Conservation (phyloP, 1,140 invertebrate species). For the Drosophila neocordata region DNA sequence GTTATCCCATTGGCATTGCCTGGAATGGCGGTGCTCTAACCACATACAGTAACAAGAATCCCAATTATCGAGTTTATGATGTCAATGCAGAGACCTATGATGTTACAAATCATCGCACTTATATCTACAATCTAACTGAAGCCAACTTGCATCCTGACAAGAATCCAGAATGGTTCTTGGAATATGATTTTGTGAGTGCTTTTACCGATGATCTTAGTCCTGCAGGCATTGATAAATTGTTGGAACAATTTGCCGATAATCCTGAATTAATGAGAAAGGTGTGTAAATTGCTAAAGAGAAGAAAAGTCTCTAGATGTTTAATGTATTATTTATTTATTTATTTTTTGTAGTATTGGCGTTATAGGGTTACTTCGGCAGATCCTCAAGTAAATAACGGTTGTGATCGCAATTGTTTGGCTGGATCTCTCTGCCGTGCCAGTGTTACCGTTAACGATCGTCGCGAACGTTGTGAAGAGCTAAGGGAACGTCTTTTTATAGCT, state of each 20-base stretch:
- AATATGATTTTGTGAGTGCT: slow-evolving; percentile 88
- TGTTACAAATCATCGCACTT: slow-evolving; percentile 87
- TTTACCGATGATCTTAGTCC: slow-evolving; percentile 84
- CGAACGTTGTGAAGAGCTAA: slow-evolving; percentile 84
- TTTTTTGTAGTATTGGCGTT: slow-evolving; percentile 83
- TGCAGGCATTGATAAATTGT: slow-evolving; percentile 83
- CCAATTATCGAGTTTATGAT: slow-evolving; percentile 91
- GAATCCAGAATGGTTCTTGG: slow-evolving; percentile 85
- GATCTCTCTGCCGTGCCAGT: slow-evolving; percentile 85
- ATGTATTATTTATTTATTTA: background rate
- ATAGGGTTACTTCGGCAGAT: slow-evolving; percentile 85
- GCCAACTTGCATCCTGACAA: slow-evolving; percentile 86
- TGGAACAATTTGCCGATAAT: slow-evolving; percentile 83
- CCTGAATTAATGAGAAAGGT: slow-evolving; percentile 67
- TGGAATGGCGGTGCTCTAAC: slow-evolving; percentile 92
- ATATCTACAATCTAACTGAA: slow-evolving; percentile 89
- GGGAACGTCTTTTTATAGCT: slow-evolving; percentile 48
- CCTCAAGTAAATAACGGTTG: slow-evolving; percentile 84
- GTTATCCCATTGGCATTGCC: slow-evolving; percentile 86
- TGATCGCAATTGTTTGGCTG: slow-evolving; percentile 84
- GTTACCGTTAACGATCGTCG: slow-evolving; percentile 84
- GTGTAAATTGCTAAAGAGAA: background rate
- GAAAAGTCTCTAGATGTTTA: background rate
- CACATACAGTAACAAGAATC: slow-evolving; percentile 87
- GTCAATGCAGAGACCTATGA: slow-evolving; percentile 86